A percentile compares a stretch with the other conserved stretches of the same genome.
Evolutionary conservation across 1,140 invertebrate species (phyloP).

Genomic region (Brachionus sp.): DNA sequence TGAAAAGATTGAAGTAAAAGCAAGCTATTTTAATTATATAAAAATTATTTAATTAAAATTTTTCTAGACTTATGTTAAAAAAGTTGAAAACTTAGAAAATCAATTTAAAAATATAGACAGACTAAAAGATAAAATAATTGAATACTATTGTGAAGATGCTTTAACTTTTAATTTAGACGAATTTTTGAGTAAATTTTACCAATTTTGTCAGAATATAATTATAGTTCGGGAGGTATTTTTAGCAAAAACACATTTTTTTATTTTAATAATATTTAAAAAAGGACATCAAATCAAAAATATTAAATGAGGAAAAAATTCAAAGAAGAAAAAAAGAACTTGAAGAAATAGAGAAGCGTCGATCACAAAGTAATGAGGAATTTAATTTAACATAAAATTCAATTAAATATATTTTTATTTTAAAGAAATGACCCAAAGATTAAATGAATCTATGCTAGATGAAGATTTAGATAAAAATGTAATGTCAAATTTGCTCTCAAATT

Average conservation of each 20-base stretch:
- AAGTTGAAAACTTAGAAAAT: neutral
- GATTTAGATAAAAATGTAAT: neutral
- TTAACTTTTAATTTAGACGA: constrained; percentile 57
- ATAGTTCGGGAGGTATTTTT: neutral
- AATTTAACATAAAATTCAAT: neutral
- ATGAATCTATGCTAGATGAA: neutral
- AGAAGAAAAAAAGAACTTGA: constrained; percentile 20
- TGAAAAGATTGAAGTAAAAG: neutral
- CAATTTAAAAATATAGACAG: neutral
- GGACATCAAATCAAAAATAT: neutral
- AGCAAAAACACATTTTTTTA: neutral
- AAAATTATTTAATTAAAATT: neutral
- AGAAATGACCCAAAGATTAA: neutral
- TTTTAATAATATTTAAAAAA: neutral
- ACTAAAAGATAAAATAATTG: constrained; percentile 48
- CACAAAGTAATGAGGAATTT: neutral
- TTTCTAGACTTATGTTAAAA: neutral
- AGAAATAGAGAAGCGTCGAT: constrained; percentile 12
- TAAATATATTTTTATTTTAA: neutral
- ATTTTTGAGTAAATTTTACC: constrained; percentile 48
- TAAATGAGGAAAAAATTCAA: constrained; percentile 20
- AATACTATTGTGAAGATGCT: constrained; percentile 57
- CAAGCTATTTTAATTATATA: neutral
- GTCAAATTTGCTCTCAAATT: constrained; percentile 13
- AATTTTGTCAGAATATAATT: constrained; percentile 21